A percentile compares a stretch with the other conserved stretches of the same genome.
Conservation (phyloP, 1,140 invertebrate genomes). For the Muscidifurax raptorellus region DNA sequence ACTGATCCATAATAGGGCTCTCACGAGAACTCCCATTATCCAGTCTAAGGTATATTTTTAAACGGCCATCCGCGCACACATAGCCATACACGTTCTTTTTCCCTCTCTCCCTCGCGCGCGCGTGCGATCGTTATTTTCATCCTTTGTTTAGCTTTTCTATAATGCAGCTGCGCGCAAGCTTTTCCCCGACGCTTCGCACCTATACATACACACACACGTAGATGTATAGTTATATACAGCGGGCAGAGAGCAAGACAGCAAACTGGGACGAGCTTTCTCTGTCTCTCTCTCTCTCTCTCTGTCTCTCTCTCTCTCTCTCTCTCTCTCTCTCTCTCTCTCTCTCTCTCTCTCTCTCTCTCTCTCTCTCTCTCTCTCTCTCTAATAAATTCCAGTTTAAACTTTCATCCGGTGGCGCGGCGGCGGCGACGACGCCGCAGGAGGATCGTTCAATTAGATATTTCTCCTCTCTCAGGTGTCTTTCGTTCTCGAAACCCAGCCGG, state of each 20-base stretch:
- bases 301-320: conserved; percentile 38
- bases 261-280: neutral
- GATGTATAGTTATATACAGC: too few species aligned
- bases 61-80: neutral
- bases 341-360: conserved; percentile 19
- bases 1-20: neutral
- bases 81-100: too few species aligned
- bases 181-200: neutral
- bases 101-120: too few species aligned
- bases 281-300: conserved; percentile 15
- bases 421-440: conserved; percentile 36
- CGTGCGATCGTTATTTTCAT: conserved; percentile 2
- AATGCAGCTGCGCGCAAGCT: neutral
- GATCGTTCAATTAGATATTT: conserved; percentile 61
- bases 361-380: conserved; percentile 39
- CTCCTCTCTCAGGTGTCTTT: conserved; percentile 54
- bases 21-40: neutral
- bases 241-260: neutral
- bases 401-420: conserved; percentile 49
- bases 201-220: neutral
- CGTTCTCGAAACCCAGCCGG: conserved; percentile 30
- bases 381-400: conserved; percentile 67
- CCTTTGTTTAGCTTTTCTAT: conserved; percentile 2
- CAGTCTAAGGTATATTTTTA: neutral
- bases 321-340: conserved; percentile 39